These are phyloP conservation scores for Drosophila rufa DNA, from an alignment of 1,140 invertebrate species.

Conservation along the genomic window DNA sequence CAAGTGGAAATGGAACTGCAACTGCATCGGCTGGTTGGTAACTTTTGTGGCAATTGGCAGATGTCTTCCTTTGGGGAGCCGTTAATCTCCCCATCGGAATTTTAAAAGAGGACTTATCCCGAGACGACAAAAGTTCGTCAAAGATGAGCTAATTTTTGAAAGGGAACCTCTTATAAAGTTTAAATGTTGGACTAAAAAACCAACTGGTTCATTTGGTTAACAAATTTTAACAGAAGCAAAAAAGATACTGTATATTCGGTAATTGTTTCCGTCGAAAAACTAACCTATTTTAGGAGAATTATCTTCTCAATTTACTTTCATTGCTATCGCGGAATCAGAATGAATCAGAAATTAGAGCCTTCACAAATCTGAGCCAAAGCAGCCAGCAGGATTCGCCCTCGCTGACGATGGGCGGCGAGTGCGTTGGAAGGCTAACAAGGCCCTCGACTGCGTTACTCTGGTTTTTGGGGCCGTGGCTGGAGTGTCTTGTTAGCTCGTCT, in stretches of 20 bases:
- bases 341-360: not conserved
- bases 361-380: constrained; percentile 5
- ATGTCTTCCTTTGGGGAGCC: constrained; percentile 25
- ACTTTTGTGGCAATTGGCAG: constrained; percentile 48
- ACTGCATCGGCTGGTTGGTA: constrained; percentile 6
- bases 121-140: constrained; percentile 5
- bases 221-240: not conserved
- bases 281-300: constrained; percentile 2
- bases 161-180: too few relatives aligned
- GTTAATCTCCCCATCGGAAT: constrained; percentile 40
- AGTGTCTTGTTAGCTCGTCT: constrained; percentile 34
- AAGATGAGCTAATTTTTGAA: constrained; percentile 5
- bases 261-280: constrained; percentile 1
- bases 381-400: constrained; percentile 22
- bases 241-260: not conserved
- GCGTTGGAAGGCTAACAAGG: constrained; percentile 47
- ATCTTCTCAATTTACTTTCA: not conserved
- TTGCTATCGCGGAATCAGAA: constrained; percentile 13
- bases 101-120: constrained; percentile 38
- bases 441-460: constrained; percentile 26
- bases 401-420: constrained; percentile 12
- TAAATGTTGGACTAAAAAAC: not conserved
- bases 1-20: constrained; percentile 6
- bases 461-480: constrained; percentile 4
- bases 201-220: not conserved